These are phyloP conservation scores for Drosophila flavopinicola DNA, from an alignment of 2,888 invertebrate genomes.

Conservation along the genomic window DNA sequence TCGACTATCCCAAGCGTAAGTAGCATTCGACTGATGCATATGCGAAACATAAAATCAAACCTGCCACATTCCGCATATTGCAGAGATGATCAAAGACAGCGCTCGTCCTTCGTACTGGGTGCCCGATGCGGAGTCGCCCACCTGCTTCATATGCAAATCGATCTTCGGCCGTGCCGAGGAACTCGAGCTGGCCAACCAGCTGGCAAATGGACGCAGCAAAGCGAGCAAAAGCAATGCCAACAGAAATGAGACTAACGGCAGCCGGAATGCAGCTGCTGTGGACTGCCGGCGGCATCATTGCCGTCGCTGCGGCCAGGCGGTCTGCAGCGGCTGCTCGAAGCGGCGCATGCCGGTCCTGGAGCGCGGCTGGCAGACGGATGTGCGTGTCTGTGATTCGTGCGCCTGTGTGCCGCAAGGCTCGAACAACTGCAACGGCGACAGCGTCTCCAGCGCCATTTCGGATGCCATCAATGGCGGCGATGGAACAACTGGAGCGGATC, in stretches of 20 bases:
- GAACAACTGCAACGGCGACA: conserved; percentile 25
- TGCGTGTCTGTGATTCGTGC: conserved; percentile 91
- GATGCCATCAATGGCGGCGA: conserved; percentile 53
- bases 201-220: not conserved
- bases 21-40: not conserved
- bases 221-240: conserved; percentile 42
- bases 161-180: conserved; percentile 86
- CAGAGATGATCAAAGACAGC: conserved; percentile 89
- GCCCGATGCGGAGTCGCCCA: conserved; percentile 89
- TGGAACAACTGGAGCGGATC: not conserved
- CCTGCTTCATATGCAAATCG: conserved; percentile 88
- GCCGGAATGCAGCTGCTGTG: conserved; percentile 24
- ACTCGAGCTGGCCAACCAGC: conserved; percentile 79
- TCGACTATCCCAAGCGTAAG: conserved; percentile 90
- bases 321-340: conserved; percentile 87
- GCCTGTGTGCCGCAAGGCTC: conserved; percentile 60
- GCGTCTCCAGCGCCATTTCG: conserved; percentile 50
- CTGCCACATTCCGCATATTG: no score
- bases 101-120: conserved; percentile 92
- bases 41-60: no score
- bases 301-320: conserved; percentile 89
- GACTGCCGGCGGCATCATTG: conserved; percentile 88
- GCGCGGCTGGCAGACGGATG: conserved; percentile 90
- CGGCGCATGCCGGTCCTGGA: conserved; percentile 88
- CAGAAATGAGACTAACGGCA: conserved; percentile 44